A percentile compares a stretch with the other conserved stretches of the same genome.
phyloP scores from a whole-genome alignment of 2,113 vertebrate genomes.

The Clarias magur region DNA sequence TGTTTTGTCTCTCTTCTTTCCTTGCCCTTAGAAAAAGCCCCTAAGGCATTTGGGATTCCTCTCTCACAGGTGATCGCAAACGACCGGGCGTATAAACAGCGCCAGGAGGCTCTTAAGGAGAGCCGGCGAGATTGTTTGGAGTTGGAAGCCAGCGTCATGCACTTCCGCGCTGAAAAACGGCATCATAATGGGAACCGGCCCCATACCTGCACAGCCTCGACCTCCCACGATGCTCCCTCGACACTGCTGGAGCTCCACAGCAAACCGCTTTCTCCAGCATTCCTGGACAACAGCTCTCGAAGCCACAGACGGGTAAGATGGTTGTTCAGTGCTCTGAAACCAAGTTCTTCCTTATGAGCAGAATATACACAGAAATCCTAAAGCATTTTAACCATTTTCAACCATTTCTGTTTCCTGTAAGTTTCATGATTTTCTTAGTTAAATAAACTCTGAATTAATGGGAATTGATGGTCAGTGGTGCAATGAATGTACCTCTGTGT shows the following conservation, averaged over 20 bases:
- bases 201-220: constrained; percentile 21
- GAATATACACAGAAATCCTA: neutral
- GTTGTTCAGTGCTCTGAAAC: neutral
- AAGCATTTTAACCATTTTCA: no score
- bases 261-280: constrained; percentile 67
- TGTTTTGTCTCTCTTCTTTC: neutral
- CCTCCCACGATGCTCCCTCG: constrained; percentile 30
- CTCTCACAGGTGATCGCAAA: constrained; percentile 80
- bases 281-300: constrained; percentile 64
- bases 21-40: constrained; percentile 64
- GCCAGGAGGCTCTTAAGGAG: constrained; percentile 75
- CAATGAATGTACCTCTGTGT: neutral
- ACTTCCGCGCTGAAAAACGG: constrained; percentile 76
- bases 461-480: neutral
- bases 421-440: neutral
- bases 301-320: constrained; percentile 79
- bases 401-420: no score
- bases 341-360: neutral
- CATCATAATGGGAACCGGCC: constrained; percentile 64
- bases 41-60: constrained; percentile 81
- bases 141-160: constrained; percentile 78
- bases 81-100: constrained; percentile 71
- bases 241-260: constrained; percentile 29
- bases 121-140: constrained; percentile 81
- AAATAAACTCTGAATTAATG: neutral